Evolutionary conservation across 1,140 invertebrate genomes (phyloP).

Genomic region (Diorhabda carinulata): DNA sequence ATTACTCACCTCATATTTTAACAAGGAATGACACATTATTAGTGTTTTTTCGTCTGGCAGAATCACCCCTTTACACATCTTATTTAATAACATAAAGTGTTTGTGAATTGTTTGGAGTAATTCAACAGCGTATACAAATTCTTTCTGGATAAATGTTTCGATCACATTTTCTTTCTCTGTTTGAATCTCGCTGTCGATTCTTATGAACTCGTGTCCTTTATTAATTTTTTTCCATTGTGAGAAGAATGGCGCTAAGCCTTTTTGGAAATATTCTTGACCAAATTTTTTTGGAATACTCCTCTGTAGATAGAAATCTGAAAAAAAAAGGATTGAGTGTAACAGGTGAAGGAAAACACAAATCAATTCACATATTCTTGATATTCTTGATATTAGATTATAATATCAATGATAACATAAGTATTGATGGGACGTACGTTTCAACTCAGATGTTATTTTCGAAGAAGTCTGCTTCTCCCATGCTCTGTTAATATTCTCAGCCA

Average conservation of each 20-base stretch:
- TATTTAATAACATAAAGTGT: constrained; percentile 58
- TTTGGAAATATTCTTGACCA: constrained; percentile 53
- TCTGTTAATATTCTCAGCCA: constrained; percentile 77
- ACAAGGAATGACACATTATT: constrained; percentile 53
- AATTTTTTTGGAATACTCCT: constrained; percentile 41
- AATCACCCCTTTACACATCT: constrained; percentile 58
- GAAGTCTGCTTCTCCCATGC: constrained; percentile 71
- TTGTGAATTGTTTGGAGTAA: constrained; percentile 55
- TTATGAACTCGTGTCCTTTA: constrained; percentile 46
- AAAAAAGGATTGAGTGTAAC: constrained; percentile 28
- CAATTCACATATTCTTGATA: constrained; percentile 23
- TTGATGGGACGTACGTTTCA: constrained; percentile 55
- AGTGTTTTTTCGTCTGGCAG: constrained; percentile 54
- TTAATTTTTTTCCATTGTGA: constrained; percentile 74
- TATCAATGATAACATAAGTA: too few relatives aligned
- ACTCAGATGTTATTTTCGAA: constrained; percentile 57
- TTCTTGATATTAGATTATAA: too few relatives aligned
- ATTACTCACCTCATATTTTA: constrained; percentile 55
- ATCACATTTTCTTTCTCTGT: constrained; percentile 49
- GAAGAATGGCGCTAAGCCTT: constrained; percentile 63
- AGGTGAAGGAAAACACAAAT: constrained; percentile 3
- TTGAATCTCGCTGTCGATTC: constrained; percentile 44
- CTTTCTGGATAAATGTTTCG: constrained; percentile 54
- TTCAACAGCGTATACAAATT: constrained; percentile 52
- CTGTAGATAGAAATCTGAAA: constrained; percentile 33